A percentile compares a stretch with the other conserved stretches of the same genome.
Conservation (phyloP, 2,888 invertebrate genomes). For the Drosophila percnosoma region DNA sequence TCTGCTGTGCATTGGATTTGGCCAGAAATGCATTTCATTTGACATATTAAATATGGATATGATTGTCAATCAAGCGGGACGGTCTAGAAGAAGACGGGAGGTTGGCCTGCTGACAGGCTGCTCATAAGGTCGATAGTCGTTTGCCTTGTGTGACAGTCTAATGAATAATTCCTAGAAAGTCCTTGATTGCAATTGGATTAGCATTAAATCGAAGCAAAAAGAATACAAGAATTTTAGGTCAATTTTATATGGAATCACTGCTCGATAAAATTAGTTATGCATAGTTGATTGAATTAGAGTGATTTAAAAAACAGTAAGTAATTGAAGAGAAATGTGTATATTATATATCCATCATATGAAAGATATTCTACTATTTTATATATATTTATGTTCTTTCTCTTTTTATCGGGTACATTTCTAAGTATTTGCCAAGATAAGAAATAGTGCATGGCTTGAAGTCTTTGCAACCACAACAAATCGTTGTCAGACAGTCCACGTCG, state of each 20-base stretch:
- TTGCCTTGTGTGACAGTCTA: constrained; percentile 22
- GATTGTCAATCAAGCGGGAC: constrained; percentile 62
- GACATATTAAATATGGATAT: constrained; percentile 64
- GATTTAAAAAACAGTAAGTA: neutral
- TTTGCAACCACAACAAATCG: constrained; percentile 27
- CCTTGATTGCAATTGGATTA: constrained; percentile 50
- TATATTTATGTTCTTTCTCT: neutral
- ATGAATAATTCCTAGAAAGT: constrained; percentile 31
- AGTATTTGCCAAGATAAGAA: constrained; percentile 1
- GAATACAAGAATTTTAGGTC: neutral
- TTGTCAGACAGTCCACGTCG: constrained; percentile 18
- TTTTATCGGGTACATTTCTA: neutral
- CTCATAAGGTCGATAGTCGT: constrained; percentile 5
- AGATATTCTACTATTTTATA: neutral
- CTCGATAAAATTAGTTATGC: neutral
- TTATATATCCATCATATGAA: neutral
- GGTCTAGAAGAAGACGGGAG: neutral
- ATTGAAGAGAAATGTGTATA: neutral
- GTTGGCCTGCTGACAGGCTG: neutral
- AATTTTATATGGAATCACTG: neutral
- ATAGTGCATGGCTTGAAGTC: constrained; percentile 17
- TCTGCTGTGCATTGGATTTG: constrained; percentile 41
- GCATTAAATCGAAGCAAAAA: neutral
- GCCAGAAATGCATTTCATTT: constrained; percentile 48
- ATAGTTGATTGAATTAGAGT: neutral